Evolutionary conservation across 2,797 vertebrate species (phyloP).

Genomic region (Gambusia yucatana): DNA sequence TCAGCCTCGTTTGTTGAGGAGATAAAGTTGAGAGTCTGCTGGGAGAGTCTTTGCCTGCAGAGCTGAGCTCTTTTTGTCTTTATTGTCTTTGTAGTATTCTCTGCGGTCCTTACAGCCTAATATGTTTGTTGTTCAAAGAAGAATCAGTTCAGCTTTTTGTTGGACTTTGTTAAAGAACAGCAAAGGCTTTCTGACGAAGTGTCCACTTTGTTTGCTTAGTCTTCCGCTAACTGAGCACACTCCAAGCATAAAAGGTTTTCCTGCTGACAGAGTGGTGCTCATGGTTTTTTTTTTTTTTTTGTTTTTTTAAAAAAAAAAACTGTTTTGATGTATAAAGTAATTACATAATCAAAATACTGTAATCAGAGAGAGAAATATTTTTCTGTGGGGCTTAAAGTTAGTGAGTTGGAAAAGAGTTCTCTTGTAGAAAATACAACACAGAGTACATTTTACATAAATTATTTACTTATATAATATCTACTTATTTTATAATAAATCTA

Average conservation of each 20-base stretch:
- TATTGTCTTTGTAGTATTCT: constrained; percentile 26
- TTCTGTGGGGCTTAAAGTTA: not conserved
- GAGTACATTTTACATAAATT: not conserved
- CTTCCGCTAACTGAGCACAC: not conserved
- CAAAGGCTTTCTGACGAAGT: not conserved
- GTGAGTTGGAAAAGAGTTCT: not conserved
- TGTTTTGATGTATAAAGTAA: not conserved
- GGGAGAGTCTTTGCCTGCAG: constrained; percentile 10
- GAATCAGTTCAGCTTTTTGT: constrained; percentile 15
- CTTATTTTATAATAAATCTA: not conserved
- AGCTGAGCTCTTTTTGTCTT: constrained; percentile 10
- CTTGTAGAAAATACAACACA: not conserved
- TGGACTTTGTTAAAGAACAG: not conserved
- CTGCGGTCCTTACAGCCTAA: constrained; percentile 13
- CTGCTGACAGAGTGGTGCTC: not conserved
- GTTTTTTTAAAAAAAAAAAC: not conserved
- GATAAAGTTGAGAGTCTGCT: constrained; percentile 22
- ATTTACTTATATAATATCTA: not conserved
- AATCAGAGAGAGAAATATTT: not conserved
- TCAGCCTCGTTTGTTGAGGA: constrained; percentile 17
- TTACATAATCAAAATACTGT: not conserved
- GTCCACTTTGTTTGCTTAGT: constrained; percentile 5
- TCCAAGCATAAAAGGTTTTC: not conserved
- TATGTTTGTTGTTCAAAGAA: constrained; percentile 29
- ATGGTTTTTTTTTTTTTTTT: too few species aligned